Base-by-base conservation (phyloP, 2,888 invertebrate species). In the Cataglyphis albicans region DNA sequence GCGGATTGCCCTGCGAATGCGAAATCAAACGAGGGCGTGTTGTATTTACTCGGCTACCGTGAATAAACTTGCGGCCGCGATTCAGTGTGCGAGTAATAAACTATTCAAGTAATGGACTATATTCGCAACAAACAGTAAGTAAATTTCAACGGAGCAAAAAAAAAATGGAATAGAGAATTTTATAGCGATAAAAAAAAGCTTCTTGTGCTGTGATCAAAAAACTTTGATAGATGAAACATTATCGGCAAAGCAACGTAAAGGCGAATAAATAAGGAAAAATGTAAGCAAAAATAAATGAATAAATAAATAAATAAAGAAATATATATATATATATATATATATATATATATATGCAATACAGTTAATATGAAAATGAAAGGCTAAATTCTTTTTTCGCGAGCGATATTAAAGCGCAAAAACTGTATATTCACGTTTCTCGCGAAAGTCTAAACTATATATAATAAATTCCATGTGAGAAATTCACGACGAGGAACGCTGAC, bases 1-100 rank as follows among this genome's bases (percentile, higher is more conserved):
- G 96, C 91, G 97, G 96, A 92, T 96, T 96, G 38, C 97, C 97
- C 98, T 98, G 95, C 63, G 74, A 67, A 88, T 12, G 73, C 57
- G 44, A 82, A 83, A 88, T 83, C 72, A 55, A 61, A 82, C 64
- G 59, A 52, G 57, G 38, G 64, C 35, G 41, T 3, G 15, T 68
- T 32, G 44, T 32, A 25, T 21, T 78, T 72, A 25, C 25, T 57
- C n/a, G 18, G 21, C 29, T 57, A 18, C 12, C 18, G 41, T 12
- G 59, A 72, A 44, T 32, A 70, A 59, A 72, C 44, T 18, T 32
- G 15, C 41, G 12, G 32, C 35, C 25, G 15, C 15, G 15, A 18
- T 29, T 32, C 59, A 10, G 12, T 32, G 5, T 44, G 32, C 25
- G 10, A 67, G 18, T 67, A 70, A 44, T 25, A 18, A 18, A 59